Base-by-base conservation (phyloP, 2,797 vertebrate species). In the Sebastes goodei region DNA sequence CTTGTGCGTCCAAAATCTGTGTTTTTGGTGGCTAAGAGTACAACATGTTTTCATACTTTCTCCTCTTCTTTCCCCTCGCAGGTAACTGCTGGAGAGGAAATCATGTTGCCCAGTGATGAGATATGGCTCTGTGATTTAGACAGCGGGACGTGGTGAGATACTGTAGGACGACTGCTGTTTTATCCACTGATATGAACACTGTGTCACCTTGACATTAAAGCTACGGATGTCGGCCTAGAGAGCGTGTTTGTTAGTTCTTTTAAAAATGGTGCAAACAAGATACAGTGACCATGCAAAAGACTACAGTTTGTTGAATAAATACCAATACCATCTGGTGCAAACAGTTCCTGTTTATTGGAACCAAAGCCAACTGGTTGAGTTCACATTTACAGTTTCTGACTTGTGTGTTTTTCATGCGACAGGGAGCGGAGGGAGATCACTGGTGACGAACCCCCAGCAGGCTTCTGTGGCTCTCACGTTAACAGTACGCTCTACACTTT, bases 101-200 rank as follows among this genome's bases (percentile, higher is more conserved):
- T 97, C 14, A 92, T 96, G 74, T 86, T 98, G 82, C 97, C 97
- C 73, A 96, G 97, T 30, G 96, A 97, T 83, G 98, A 99, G 94
- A 97, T 99, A 68, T 99, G 98, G 97, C 95, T 97, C 70, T 99
- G 97, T 78, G 97, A 99, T 78, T 93, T 97, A 78, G 95, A 96
- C 87, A 98, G 95, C n/a, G 97, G 97, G 49, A 86, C 93, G 21
- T 99, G 98, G 98, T 98, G 87, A 97, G 95, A 78, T 8, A 38
- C 35, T 12, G 35, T 38, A 29, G 5, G 7, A 21, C 35, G 20
- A 29, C 7, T 12, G 12, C 21, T 4, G 11, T 42, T 61, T 71
- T 71, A 88, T 82, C 75, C 15, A 81, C 66, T 14, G 30, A 74
- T 10, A 49, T 9, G 35, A 71, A 56, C 10, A 1, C 42, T 3